A percentile compares a stretch with the other conserved stretches of the same genome.
These are phyloP conservation scores for Tokudaia muenninki DNA, from an alignment of 2,797 vertebrate genomes.

Conservation along the genomic window DNA sequence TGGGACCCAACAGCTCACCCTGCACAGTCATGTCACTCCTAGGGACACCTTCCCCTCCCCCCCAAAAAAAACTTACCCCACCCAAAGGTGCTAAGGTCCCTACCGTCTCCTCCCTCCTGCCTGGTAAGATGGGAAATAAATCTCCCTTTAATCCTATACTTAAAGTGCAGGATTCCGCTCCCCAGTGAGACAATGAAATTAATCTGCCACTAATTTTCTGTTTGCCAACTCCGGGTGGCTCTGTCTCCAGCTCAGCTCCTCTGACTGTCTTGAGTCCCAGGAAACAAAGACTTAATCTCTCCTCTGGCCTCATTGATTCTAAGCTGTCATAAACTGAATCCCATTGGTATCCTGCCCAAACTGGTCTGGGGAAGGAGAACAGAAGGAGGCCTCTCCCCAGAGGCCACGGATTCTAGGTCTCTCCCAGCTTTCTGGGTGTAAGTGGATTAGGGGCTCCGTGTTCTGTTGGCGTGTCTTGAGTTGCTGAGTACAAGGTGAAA, in stretches of 20 bases:
- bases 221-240: conserved; percentile 81
- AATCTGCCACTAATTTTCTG: conserved; percentile 68
- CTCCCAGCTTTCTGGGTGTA: conserved; percentile 45
- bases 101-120: not conserved
- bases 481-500: not conserved
- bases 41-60: not conserved
- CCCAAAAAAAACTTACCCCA: not conserved
- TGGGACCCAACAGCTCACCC: not conserved
- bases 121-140: conserved; percentile 14
- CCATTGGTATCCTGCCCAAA: not conserved
- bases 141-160: conserved; percentile 53
- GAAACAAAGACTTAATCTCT: conserved; percentile 71
- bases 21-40: not conserved
- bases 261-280: not conserved
- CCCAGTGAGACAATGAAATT: conserved; percentile 62
- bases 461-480: not conserved
- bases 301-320: conserved; percentile 27
- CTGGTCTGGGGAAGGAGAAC: not conserved
- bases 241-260: conserved; percentile 80
- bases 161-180: conserved; percentile 40
- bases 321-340: conserved; percentile 41
- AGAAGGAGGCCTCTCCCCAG: not conserved
- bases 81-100: not conserved
- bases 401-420: conserved; percentile 51
- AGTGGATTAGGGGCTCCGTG: not conserved